These are phyloP conservation scores for Galerucella calmariensis DNA, from an alignment of 2,888 invertebrate species.

Conservation along the genomic window DNA sequence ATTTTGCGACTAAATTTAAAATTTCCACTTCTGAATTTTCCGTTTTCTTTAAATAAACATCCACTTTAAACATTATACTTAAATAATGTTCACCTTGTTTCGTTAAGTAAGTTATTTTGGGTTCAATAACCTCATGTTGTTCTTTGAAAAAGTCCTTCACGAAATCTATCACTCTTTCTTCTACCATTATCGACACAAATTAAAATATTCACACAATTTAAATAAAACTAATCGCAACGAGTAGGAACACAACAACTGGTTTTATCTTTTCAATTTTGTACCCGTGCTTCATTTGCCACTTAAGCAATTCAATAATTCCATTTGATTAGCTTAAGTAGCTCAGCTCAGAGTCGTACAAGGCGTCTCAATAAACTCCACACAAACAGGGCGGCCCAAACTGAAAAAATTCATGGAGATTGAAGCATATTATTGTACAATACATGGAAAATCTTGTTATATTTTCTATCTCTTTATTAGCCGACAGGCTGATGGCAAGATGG, in stretches of 20 bases:
- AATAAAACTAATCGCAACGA: background rate
- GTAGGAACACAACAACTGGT: background rate
- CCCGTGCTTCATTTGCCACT: background rate
- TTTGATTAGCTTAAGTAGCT: background rate
- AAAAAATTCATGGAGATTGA: background rate
- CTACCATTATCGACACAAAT: background rate
- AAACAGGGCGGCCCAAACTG: background rate
- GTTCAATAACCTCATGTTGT: constrained; percentile 1
- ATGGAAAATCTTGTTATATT: too few species aligned
- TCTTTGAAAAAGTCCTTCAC: constrained; percentile 4
- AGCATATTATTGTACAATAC: background rate
- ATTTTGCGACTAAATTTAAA: constrained; percentile 24
- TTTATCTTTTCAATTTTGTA: background rate
- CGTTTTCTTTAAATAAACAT: background rate
- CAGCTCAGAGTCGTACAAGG: background rate
- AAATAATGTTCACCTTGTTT: constrained; percentile 27
- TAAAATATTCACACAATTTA: background rate
- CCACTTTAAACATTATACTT: constrained; percentile 25
- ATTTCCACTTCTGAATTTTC: background rate
- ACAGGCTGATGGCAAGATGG: too few species aligned
- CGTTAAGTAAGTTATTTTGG: constrained; percentile 9
- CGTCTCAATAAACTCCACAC: background rate
- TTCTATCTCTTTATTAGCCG: too few species aligned
- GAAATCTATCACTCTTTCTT: constrained; percentile 17
- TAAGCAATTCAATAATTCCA: constrained; percentile 2